phyloP scores from a whole-genome alignment of 2,113 vertebrate genomes.

The Phasianus colchicus region DNA sequence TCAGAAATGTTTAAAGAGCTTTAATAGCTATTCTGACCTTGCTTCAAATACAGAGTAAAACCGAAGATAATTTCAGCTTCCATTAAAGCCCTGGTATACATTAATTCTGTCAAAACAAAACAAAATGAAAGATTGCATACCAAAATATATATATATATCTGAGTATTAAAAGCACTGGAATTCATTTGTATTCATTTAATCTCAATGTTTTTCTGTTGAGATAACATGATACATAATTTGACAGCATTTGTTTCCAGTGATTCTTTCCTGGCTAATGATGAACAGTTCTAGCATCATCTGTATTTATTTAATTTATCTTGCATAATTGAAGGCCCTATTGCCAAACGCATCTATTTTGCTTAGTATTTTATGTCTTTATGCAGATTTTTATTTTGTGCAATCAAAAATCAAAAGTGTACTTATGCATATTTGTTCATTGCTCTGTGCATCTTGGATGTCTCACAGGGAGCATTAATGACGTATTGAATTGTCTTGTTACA shows the following conservation, averaged over 20 bases:
- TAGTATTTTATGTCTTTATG: slow-evolving; percentile 8
- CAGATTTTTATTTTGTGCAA: slow-evolving; percentile 10
- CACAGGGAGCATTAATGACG: background rate
- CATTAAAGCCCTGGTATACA: slow-evolving; percentile 59
- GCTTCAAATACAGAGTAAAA: slow-evolving; percentile 57
- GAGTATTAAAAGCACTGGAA: slow-evolving; percentile 11
- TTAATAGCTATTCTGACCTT: slow-evolving; percentile 67
- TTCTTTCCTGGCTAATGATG: slow-evolving; percentile 6
- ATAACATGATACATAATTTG: slow-evolving; percentile 47
- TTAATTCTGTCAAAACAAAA: slow-evolving; percentile 60
- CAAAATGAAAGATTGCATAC: background rate
- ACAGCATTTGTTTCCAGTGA: slow-evolving; percentile 50
- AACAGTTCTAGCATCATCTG: background rate
- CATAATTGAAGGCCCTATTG: slow-evolving; percentile 33
- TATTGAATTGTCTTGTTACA: slow-evolving; percentile 29
- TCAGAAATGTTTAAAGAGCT: slow-evolving; percentile 47
- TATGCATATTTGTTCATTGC: background rate
- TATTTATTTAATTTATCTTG: slow-evolving; percentile 43
- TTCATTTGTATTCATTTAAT: slow-evolving; percentile 66
- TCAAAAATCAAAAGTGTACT: background rate
- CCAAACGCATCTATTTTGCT: slow-evolving; percentile 10
- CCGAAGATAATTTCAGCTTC: slow-evolving; percentile 66
- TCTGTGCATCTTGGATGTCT: background rate
- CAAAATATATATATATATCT: background rate
- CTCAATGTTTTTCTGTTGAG: slow-evolving; percentile 1